Base-by-base conservation (phyloP, 2,797 vertebrate species). In the Artibeus jamaicensis region DNA sequence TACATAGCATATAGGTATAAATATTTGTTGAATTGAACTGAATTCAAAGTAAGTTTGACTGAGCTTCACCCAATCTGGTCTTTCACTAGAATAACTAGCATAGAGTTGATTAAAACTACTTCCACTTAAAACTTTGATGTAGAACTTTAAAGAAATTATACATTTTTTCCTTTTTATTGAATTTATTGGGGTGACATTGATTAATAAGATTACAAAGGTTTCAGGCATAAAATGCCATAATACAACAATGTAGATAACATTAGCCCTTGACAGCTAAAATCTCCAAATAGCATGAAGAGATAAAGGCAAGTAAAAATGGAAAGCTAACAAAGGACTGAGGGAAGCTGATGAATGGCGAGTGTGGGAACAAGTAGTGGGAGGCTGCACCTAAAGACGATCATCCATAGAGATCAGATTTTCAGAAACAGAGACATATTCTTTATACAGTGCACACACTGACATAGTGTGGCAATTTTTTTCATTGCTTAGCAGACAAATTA, bases 1-100 rank as follows among this genome's bases (percentile, higher is more conserved):
- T 44, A 44, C 3, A 26, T 18, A 76, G 10, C 26, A 65, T 22
- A 6, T 37, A 74, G 18, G 15, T n/a, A 44, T 65, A 91, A 91
- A 76, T 57, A 88, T 73, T 91, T 86, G 14, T 37, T 42, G 29
- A 37, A 89, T 83, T 96, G 19, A 91, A 86, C 12, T 96, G 9
- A 83, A 86, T 46, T 50, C 34, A 73, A 92, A 78, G 22, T 68
- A 77, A 88, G 6, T 83, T 67, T 70, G 34, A 87, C 12, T 82
- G 73, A 71, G 19, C 10, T 10, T 87, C 44, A 88, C 12, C 10
- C 67, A 71, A 48, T 32, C 26, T 88, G 16, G 3, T 88, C 29
- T 84, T 53, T 59, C 15, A 84, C 9, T 65, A 26, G 3, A 77
- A 74, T 67, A 74, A 93, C 24, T 14, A 44, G 22, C 16, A 85